phyloP scores from a whole-genome alignment of 30 jellyfish, hydroid and myxozoan species.

The Pseudorhiza aurosa region DNA sequence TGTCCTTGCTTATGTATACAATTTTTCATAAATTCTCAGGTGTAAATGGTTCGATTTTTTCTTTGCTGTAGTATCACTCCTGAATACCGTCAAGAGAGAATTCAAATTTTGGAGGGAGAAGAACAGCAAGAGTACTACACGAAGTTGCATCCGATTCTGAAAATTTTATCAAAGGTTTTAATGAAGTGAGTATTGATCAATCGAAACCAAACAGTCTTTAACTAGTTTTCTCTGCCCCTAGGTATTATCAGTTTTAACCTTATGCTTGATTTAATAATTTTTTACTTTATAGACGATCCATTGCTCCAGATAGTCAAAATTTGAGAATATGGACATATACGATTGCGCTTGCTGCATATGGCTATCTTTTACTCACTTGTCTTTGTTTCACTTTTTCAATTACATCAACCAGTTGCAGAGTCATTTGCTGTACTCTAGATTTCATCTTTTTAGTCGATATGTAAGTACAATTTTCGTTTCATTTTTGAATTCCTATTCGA shows the following conservation, averaged over 20 bases:
- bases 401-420: not conserved
- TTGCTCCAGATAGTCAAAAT: constrained; percentile 31
- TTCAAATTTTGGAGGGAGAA: not conserved
- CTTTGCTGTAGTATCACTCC: constrained; percentile 16
- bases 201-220: not conserved
- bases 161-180: constrained; percentile 7
- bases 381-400: constrained; percentile 44
- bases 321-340: constrained; percentile 40
- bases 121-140: constrained; percentile 46
- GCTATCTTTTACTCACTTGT: constrained; percentile 41
- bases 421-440: constrained; percentile 46
- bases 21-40: too few species aligned
- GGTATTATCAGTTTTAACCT: too few species aligned
- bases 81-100: constrained; percentile 12
- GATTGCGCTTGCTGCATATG: constrained; percentile 9
- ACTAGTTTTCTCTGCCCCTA: not conserved
- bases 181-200: constrained; percentile 51
- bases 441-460: constrained; percentile 55
- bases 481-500: not conserved
- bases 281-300: constrained; percentile 18
- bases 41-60: too few species aligned
- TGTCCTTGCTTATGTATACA: too few species aligned
- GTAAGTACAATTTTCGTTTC: constrained; percentile 33
- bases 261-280: not conserved
- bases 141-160: constrained; percentile 31